Evolutionary conservation across 2,797 vertebrate species (phyloP).

Genomic region (Oreortyx pictus): DNA sequence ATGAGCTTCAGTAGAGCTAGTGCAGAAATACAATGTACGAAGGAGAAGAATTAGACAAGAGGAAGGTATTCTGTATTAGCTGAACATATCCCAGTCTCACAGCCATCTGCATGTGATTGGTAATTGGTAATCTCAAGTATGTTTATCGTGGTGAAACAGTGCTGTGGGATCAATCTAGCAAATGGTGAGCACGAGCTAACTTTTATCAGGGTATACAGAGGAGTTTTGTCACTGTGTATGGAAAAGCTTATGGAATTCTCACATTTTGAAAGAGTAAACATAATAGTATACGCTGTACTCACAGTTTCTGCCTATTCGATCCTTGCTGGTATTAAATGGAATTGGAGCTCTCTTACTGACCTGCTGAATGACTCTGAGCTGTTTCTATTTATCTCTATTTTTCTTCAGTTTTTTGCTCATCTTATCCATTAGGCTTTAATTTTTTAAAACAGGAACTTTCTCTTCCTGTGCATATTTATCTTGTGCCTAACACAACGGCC

Average conservation of each 20-base stretch:
- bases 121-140: neutral
- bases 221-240: neutral
- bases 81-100: neutral
- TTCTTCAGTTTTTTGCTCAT: slow-evolving; percentile 42
- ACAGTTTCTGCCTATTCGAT: neutral
- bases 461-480: slow-evolving; percentile 66
- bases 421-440: slow-evolving; percentile 21
- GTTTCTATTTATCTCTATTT: slow-evolving; percentile 51
- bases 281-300: neutral
- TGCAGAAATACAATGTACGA: slow-evolving; percentile 14
- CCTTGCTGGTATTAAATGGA: neutral
- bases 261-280: neutral
- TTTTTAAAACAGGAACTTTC: slow-evolving; percentile 58
- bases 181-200: fast-evolving
- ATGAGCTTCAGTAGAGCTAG: slow-evolving; percentile 66
- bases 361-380: slow-evolving; percentile 21
- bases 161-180: neutral
- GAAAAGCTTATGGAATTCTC: neutral
- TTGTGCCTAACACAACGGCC: neutral
- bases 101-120: neutral
- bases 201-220: neutral
- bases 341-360: neutral
- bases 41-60: slow-evolving; percentile 23
- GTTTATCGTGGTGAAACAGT: neutral
- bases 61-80: neutral